These are phyloP conservation scores for Phyllotreta cruciferae DNA, from an alignment of 2,888 invertebrate species.

Conservation along the genomic window DNA sequence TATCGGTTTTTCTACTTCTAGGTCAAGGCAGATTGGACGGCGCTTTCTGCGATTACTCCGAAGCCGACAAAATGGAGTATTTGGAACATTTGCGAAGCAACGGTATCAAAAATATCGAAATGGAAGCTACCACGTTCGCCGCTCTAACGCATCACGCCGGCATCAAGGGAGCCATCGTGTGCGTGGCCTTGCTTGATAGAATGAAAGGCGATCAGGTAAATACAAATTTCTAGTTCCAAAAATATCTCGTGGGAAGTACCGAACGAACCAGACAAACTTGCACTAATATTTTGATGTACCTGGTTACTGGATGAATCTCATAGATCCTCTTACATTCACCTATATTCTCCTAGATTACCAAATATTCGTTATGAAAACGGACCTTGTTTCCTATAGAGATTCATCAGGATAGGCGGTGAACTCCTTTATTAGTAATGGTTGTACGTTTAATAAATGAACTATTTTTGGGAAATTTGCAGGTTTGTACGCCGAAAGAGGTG, in stretches of 20 bases:
- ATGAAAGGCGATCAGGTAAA: slow-evolving; percentile 91
- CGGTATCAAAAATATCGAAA: slow-evolving; percentile 95
- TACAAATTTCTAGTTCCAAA: neutral
- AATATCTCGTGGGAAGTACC: neutral
- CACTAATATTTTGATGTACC: no score
- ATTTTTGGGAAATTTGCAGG: slow-evolving; percentile 63
- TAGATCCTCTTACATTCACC: no score
- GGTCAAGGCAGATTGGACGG: slow-evolving; percentile 96
- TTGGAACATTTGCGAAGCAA: slow-evolving; percentile 75
- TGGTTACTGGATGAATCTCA: no score
- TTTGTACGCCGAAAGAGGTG: slow-evolving; percentile 85
- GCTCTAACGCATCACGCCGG: slow-evolving; percentile 94
- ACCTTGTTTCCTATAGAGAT: no score
- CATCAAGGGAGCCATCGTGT: slow-evolving; percentile 91
- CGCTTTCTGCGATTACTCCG: slow-evolving; percentile 93
- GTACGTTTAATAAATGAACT: no score
- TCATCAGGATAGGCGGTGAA: no score
- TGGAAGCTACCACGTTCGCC: slow-evolving; percentile 94
- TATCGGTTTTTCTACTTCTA: slow-evolving; percentile 51
- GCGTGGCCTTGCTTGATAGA: slow-evolving; percentile 90
- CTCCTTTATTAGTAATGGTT: no score
- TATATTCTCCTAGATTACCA: no score
- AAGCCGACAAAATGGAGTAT: slow-evolving; percentile 90
- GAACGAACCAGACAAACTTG: neutral
- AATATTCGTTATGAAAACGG: no score